A percentile compares a stretch with the other conserved stretches of the same genome.
phyloP scores from a whole-genome alignment of 2,797 vertebrate genomes.

The Phaenicophaeus curvirostris region DNA sequence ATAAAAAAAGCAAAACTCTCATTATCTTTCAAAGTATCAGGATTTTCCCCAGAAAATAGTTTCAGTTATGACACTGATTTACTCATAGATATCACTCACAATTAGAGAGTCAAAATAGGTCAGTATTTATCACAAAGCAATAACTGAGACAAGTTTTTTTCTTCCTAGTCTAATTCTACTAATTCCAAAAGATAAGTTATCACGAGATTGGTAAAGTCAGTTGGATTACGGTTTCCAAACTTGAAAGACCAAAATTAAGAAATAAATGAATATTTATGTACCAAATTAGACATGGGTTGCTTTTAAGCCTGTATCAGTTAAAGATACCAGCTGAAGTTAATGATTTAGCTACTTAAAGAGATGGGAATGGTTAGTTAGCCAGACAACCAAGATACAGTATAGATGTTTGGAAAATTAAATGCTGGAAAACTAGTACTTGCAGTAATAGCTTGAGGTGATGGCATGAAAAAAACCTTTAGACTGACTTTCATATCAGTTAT shows the following conservation, averaged over 20 bases:
- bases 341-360: not conserved
- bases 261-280: not conserved
- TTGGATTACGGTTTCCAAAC: slow-evolving; percentile 14
- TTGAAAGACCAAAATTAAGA: not conserved
- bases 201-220: not conserved
- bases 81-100: not conserved
- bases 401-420: not conserved
- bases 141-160: not conserved
- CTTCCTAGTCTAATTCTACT: not conserved
- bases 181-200: not conserved
- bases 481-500: not conserved
- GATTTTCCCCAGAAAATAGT: not conserved
- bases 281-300: not conserved
- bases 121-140: not conserved
- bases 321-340: not conserved
- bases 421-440: not conserved
- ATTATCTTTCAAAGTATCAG: not conserved
- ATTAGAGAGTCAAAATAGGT: not conserved
- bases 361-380: not conserved
- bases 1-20: not conserved
- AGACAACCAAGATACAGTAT: fast-evolving
- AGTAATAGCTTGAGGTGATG: not conserved
- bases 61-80: not conserved
- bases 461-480: not conserved
- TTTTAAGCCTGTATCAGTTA: not conserved